Conservation (phyloP, 2,888 invertebrate genomes). For the Oligia strigilis region DNA sequence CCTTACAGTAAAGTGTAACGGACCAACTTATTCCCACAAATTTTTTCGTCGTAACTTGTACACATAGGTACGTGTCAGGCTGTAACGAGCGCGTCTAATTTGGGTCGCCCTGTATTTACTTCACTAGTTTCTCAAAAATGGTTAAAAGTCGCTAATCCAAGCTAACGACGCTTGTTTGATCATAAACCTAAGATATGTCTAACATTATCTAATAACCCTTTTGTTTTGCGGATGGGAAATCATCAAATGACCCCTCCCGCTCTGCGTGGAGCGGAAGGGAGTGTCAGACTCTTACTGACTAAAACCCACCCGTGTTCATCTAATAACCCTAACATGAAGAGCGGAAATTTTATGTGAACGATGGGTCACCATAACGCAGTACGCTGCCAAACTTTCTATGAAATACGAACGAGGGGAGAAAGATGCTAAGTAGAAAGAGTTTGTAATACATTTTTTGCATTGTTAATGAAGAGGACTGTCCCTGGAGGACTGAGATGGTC, state of each 20-base stretch:
- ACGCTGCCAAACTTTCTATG: slow-evolving; percentile 48
- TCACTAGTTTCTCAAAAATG: slow-evolving; percentile 29
- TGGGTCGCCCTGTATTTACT: slow-evolving; percentile 33
- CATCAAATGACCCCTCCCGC: no score
- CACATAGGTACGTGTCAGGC: background rate
- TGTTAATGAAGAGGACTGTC: slow-evolving; percentile 63
- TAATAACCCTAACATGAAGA: slow-evolving; percentile 22
- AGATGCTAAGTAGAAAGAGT: slow-evolving; percentile 57
- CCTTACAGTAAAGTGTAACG: slow-evolving; percentile 51
- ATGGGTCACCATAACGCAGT: slow-evolving; percentile 26
- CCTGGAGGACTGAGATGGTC: slow-evolving; percentile 47
- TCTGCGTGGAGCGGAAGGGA: no score
- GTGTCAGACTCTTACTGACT: no score
- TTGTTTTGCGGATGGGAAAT: no score
- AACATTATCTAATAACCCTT: slow-evolving; percentile 17
- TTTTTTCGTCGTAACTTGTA: slow-evolving; percentile 44
- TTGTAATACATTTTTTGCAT: slow-evolving; percentile 63
- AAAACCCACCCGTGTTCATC: background rate
- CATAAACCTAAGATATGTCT: slow-evolving; percentile 23
- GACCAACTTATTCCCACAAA: slow-evolving; percentile 38
- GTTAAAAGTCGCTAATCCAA: slow-evolving; percentile 39
- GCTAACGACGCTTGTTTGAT: slow-evolving; percentile 9
- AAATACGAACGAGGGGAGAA: slow-evolving; percentile 49
- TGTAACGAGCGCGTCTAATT: slow-evolving; percentile 35
- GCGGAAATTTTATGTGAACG: slow-evolving; percentile 45